Evolutionary conservation across 2,797 vertebrate genomes (phyloP).

Genomic region (Geotrypetes seraphini): DNA sequence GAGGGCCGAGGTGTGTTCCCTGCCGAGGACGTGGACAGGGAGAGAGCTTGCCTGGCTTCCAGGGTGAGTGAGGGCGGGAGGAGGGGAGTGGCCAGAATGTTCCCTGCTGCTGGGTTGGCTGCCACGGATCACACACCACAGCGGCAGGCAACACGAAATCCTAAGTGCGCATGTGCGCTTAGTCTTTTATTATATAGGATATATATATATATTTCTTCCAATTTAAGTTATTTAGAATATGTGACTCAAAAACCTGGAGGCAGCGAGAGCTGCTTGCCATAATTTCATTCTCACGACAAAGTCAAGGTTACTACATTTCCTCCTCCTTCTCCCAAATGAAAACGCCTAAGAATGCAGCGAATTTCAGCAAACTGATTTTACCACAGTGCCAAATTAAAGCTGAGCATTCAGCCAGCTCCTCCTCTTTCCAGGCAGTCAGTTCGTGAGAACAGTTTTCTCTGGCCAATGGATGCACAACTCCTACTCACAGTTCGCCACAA

Average conservation of each 20-base stretch:
- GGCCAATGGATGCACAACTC: background rate
- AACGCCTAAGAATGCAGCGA: conserved; percentile 20
- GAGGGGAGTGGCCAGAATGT: no score
- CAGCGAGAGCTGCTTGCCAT: conserved; percentile 6
- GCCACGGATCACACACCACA: no score
- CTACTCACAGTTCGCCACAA: conserved; percentile 9
- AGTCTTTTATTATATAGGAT: no score
- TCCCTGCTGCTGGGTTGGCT: no score
- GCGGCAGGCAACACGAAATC: no score
- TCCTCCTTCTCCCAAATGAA: conserved; percentile 19
- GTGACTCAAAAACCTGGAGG: conserved; percentile 18
- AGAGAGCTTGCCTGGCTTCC: no score
- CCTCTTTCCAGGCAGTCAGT: background rate
- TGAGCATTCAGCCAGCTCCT: conserved; percentile 12
- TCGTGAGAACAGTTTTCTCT: conserved; percentile 18
- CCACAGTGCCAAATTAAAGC: conserved; percentile 5
- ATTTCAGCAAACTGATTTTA: conserved; percentile 16
- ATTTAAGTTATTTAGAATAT: conserved; percentile 23
- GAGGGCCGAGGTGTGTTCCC: no score
- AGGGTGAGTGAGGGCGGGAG: no score
- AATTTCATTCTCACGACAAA: conserved; percentile 20
- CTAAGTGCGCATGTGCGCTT: no score
- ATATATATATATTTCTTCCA: conserved; percentile 33
- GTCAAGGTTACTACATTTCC: conserved; percentile 22
- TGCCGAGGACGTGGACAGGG: no score